Conservation (phyloP, 2,797 vertebrate species). For the Periophthalmus magnuspinnatus region DNA sequence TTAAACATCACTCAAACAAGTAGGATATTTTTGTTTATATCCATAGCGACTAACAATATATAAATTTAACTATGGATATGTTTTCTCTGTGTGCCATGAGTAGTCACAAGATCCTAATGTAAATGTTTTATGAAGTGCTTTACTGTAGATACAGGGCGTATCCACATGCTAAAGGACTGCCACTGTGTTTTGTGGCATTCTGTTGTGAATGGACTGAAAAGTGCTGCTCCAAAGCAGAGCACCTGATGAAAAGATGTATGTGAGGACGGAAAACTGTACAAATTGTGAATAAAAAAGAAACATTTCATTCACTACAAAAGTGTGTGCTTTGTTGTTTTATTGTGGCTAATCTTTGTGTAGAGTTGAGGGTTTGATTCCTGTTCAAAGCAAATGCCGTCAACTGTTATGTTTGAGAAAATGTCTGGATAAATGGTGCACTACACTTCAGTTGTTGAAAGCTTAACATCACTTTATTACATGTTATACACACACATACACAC, state of each 20-base stretch:
- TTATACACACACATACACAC: too few relatives aligned
- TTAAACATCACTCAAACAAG: neutral
- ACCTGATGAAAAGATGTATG: slow-evolving; percentile 28
- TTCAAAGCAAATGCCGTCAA: neutral
- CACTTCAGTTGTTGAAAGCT: neutral
- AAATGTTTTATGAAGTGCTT: slow-evolving; percentile 53
- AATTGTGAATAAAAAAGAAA: slow-evolving; percentile 79
- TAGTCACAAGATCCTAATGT: slow-evolving; percentile 27
- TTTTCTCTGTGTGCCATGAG: slow-evolving; percentile 33
- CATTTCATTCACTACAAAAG: slow-evolving; percentile 42
- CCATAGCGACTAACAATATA: neutral
- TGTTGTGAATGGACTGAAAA: slow-evolving; percentile 38
- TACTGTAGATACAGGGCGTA: slow-evolving; percentile 27
- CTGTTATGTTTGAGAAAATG: too few relatives aligned
- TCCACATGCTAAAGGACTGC: slow-evolving; percentile 24
- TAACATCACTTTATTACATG: too few relatives aligned
- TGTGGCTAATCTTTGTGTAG: neutral
- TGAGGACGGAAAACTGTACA: slow-evolving; percentile 64
- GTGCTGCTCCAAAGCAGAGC: slow-evolving; percentile 33
- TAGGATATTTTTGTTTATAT: neutral
- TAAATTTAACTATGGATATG: slow-evolving; percentile 31
- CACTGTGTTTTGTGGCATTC: slow-evolving; percentile 18
- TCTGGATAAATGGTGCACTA: too few relatives aligned
- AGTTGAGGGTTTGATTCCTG: neutral
- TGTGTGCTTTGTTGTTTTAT: neutral